Conservation (phyloP, 2,113 vertebrate genomes). For the Phyllopteryx taeniolatus region DNA sequence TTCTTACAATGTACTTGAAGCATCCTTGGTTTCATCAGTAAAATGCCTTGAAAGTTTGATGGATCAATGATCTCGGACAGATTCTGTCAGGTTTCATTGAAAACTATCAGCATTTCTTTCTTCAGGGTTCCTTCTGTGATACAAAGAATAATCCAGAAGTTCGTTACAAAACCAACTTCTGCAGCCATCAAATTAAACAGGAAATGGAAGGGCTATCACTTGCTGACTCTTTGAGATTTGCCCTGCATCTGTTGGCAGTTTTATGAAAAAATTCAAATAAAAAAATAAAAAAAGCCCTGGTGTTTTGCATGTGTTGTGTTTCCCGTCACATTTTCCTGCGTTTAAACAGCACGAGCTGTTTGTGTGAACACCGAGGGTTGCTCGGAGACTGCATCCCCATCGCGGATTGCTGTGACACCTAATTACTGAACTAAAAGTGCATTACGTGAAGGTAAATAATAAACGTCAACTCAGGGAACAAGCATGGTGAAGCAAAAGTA, state of each 20-base stretch:
- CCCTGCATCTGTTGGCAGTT: not conserved
- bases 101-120: too few species aligned
- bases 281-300: not conserved
- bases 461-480: constrained; percentile 1
- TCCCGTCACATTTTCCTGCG: not conserved
- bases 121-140: too few species aligned
- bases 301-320: not conserved
- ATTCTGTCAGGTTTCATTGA: too few species aligned
- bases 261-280: constrained; percentile 1
- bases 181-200: not conserved
- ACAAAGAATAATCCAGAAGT: too few species aligned
- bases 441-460: constrained; percentile 29
- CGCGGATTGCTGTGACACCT: constrained; percentile 14
- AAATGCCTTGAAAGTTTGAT: too few species aligned
- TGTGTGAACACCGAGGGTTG: constrained; percentile 23
- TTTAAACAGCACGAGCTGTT: constrained; percentile 3
- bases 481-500: not conserved
- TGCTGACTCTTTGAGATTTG: not conserved
- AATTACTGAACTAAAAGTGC: constrained; percentile 26
- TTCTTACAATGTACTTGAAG: too few species aligned
- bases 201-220: constrained; percentile 3
- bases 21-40: too few species aligned
- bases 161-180: too few species aligned
- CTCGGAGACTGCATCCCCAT: constrained; percentile 30
- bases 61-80: too few species aligned